These are phyloP conservation scores for Homalodisca vitripennis DNA, from an alignment of 1,140 invertebrate species.

Conservation along the genomic window DNA sequence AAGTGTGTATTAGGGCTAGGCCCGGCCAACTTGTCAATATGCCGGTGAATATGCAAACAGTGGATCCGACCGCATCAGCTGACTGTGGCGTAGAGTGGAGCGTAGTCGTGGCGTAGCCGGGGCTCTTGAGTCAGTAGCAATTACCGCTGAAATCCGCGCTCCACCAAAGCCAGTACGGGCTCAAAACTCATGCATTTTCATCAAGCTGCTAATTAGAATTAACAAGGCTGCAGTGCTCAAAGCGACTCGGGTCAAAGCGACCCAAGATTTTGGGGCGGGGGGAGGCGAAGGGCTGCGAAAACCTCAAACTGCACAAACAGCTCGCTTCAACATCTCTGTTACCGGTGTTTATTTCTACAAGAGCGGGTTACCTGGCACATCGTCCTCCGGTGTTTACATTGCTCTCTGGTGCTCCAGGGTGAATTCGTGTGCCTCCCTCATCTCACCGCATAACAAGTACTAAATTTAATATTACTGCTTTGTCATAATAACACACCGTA, in stretches of 20 bases:
- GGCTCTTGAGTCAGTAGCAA: not conserved
- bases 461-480: no score
- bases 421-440: no score
- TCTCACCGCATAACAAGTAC: no score
- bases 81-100: no score
- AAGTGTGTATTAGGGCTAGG: no score
- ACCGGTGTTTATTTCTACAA: conserved; percentile 7
- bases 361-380: not conserved
- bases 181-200: conserved; percentile 29
- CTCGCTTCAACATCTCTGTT: not conserved
- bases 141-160: conserved; percentile 3
- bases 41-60: conserved; percentile 4
- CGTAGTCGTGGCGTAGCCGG: no score
- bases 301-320: conserved; percentile 18
- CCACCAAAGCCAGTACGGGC: conserved; percentile 2
- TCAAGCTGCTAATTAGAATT: conserved; percentile 26
- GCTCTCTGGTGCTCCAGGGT: no score
- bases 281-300: not conserved
- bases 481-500: no score
- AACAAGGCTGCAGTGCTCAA: conserved; percentile 18
- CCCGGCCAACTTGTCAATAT: conserved; percentile 4
- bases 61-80: not conserved
- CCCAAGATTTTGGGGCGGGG: conserved; percentile 15
- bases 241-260: not conserved
- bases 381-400: no score